Conservation (phyloP, 2,888 invertebrate species). For the Eubasilissa splendida region DNA sequence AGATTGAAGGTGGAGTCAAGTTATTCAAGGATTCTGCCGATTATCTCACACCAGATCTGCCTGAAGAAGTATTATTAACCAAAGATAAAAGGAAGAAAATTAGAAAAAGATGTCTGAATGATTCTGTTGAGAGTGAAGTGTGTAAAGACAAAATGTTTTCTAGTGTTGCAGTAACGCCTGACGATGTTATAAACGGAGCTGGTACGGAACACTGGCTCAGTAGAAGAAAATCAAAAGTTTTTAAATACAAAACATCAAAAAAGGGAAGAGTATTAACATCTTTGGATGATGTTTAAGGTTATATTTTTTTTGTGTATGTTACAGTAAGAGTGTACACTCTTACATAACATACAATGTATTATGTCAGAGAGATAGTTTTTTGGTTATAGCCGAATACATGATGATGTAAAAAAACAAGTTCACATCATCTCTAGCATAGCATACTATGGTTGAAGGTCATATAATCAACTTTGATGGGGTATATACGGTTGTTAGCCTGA, state of each 20-base stretch:
- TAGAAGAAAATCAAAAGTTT: slow-evolving; percentile 68
- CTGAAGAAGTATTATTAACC: slow-evolving; percentile 65
- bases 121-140: slow-evolving; percentile 59
- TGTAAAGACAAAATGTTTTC: slow-evolving; percentile 61
- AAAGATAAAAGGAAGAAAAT: slow-evolving; percentile 63
- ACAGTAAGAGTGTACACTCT: neutral
- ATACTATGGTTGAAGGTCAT: too few species aligned
- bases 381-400: too few species aligned
- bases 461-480: too few species aligned
- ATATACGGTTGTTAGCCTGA: too few species aligned
- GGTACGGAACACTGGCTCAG: slow-evolving; percentile 73
- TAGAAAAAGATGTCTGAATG: slow-evolving; percentile 61
- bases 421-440: too few species aligned
- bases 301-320: neutral
- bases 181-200: slow-evolving; percentile 68
- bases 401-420: too few species aligned
- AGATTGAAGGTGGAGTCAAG: slow-evolving; percentile 68
- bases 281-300: neutral
- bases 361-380: too few species aligned
- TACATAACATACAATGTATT: too few species aligned
- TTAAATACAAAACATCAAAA: slow-evolving; percentile 17
- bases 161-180: slow-evolving; percentile 66
- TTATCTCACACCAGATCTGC: slow-evolving; percentile 66
- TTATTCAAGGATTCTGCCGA: slow-evolving; percentile 67
- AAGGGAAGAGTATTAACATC: slow-evolving; percentile 9